These are phyloP conservation scores for Coremacera marginata DNA, from an alignment of 2,888 invertebrate genomes.

Conservation along the genomic window DNA sequence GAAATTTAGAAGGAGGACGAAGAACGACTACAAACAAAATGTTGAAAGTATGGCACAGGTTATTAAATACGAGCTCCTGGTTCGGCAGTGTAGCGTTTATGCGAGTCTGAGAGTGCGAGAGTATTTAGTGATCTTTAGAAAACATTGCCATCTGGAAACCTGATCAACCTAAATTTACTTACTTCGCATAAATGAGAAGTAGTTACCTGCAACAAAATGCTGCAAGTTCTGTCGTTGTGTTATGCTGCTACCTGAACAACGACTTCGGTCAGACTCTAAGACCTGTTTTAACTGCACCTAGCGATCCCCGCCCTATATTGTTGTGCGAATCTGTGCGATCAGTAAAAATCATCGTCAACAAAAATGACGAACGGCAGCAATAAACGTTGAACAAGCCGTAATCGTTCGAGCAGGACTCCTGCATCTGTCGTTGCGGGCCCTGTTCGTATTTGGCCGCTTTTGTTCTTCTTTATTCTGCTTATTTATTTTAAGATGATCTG, in stretches of 20 bases:
- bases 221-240: not conserved
- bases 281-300: not conserved
- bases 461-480: not conserved
- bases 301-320: not conserved
- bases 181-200: not conserved
- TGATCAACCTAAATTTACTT: not conserved
- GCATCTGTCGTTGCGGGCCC: not conserved
- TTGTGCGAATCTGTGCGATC: conserved; percentile 2
- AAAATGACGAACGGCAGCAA: not conserved
- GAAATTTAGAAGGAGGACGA: too few relatives aligned
- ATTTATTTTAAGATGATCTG: not conserved
- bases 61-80: not conserved
- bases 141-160: conserved; percentile 1
- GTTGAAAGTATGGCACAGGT: not conserved
- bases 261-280: not conserved
- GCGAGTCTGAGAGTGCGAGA: not conserved
- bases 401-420: not conserved
- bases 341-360: not conserved
- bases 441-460: not conserved
- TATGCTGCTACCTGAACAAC: not conserved
- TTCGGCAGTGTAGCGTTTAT: not conserved
- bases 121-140: not conserved
- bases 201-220: not conserved
- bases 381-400: not conserved
- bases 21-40: too few relatives aligned